A percentile compares a stretch with the other conserved stretches of the same genome.
These are phyloP conservation scores for Sula dactylatra DNA, from an alignment of 2,113 vertebrate genomes.

Conservation along the genomic window DNA sequence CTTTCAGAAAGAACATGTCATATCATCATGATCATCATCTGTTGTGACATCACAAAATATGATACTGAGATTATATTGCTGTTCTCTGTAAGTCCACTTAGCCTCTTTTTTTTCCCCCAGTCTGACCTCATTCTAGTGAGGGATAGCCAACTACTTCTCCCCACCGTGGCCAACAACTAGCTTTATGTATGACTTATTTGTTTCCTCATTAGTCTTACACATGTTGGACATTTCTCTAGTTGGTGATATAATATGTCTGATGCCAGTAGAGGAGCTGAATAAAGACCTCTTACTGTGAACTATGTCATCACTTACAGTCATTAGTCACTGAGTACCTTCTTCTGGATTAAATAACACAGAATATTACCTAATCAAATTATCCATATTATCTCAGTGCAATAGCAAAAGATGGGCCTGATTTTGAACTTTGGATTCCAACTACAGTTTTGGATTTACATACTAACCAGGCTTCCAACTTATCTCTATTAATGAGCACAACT, in stretches of 20 bases:
- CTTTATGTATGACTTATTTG: neutral
- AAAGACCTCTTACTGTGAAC: neutral
- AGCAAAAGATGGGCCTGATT: neutral
- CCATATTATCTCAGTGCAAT: neutral
- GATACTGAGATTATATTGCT: neutral
- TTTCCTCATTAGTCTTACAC: neutral
- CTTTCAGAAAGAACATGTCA: slow-evolving; percentile 7
- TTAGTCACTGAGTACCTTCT: slow-evolving; percentile 3
- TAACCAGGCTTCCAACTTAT: neutral
- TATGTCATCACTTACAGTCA: neutral
- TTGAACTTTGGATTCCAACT: neutral
- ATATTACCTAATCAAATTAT: neutral
- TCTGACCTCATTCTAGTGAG: neutral
- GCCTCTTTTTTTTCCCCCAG: neutral
- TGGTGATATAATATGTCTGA: neutral
- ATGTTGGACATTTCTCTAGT: neutral
- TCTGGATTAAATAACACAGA: slow-evolving; percentile 1
- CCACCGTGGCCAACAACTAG: neutral
- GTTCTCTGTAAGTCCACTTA: neutral
- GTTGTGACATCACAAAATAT: neutral
- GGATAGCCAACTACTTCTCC: neutral
- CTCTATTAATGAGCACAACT: neutral
- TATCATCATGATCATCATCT: slow-evolving; percentile 16
- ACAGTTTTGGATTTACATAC: neutral
- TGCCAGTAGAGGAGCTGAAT: neutral